These are phyloP conservation scores for Latrodectus hesperus DNA, from an alignment of 2,888 invertebrate genomes.

Conservation along the genomic window DNA sequence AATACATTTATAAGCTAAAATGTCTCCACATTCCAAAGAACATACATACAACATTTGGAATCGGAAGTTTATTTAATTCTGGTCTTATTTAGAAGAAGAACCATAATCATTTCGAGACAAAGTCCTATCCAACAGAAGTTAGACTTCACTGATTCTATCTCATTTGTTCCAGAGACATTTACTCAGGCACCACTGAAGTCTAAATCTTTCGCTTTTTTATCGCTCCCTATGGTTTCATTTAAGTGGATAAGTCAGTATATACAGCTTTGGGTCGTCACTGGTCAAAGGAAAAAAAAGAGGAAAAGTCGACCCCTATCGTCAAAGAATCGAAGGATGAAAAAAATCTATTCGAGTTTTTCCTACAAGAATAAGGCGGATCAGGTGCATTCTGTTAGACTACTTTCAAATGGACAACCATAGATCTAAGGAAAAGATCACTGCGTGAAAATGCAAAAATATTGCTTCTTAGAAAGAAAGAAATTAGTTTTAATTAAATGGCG, in stretches of 20 bases:
- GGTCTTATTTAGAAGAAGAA: too few relatives aligned
- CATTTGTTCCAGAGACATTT: slow-evolving; percentile 31
- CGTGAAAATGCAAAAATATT: too few relatives aligned
- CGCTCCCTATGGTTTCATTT: slow-evolving; percentile 40
- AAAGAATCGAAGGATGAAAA: not conserved
- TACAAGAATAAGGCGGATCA: slow-evolving; percentile 1
- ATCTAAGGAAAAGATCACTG: too few relatives aligned
- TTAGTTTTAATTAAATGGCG: too few relatives aligned
- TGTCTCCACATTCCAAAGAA: too few relatives aligned
- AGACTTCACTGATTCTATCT: slow-evolving; percentile 7
- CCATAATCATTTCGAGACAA: too few relatives aligned
- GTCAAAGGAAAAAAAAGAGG: not conserved
- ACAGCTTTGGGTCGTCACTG: slow-evolving; percentile 17
- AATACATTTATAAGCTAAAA: too few relatives aligned
- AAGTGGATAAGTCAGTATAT: slow-evolving; percentile 35
- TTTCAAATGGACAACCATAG: not conserved
- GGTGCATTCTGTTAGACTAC: slow-evolving; percentile 13
- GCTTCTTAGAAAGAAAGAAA: too few relatives aligned
- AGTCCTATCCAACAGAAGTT: too few relatives aligned
- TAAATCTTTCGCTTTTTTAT: slow-evolving; percentile 31
- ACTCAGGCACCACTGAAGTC: slow-evolving; percentile 14
- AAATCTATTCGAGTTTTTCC: not conserved
- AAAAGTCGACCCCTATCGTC: slow-evolving; percentile 20
- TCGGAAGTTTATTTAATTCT: too few relatives aligned
- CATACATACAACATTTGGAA: too few relatives aligned